Conservation (phyloP, 2,113 vertebrate species). For the Zingel zingel region DNA sequence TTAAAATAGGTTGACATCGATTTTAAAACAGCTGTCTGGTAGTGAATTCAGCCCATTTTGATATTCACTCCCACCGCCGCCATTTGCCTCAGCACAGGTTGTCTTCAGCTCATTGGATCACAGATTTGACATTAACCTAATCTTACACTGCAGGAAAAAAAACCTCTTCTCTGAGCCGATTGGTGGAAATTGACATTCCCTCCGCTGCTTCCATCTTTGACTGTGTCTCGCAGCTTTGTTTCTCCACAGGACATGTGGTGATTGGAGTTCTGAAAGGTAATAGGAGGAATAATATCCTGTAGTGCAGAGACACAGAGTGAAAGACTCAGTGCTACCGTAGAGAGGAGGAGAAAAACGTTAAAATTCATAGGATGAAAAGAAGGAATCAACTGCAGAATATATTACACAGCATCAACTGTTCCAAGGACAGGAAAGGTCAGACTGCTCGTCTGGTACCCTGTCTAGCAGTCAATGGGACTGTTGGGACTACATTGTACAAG, state of each 20-base stretch:
- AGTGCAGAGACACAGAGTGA: constrained; percentile 52
- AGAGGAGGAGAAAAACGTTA: constrained; percentile 67
- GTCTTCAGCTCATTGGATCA: constrained; percentile 39
- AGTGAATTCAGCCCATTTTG: constrained; percentile 27
- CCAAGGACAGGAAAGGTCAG: constrained; percentile 80
- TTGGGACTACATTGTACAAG: constrained; percentile 40
- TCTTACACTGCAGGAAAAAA: constrained; percentile 51
- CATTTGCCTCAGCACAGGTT: constrained; percentile 33
- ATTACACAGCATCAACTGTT: constrained; percentile 71
- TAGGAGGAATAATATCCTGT: constrained; percentile 75
- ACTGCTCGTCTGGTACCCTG: constrained; percentile 61
- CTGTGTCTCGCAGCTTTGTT: constrained; percentile 66
- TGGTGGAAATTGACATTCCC: constrained; percentile 77
- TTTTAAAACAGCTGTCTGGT: constrained; percentile 41
- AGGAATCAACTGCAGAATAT: constrained; percentile 78
- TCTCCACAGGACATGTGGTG: constrained; percentile 71
- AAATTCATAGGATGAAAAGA: constrained; percentile 80
- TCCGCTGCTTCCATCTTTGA: constrained; percentile 51
- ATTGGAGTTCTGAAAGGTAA: constrained; percentile 79
- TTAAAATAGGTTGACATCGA: constrained; percentile 34
- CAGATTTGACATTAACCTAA: constrained; percentile 67
- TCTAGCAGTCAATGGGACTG: constrained; percentile 48
- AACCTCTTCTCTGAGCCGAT: constrained; percentile 40
- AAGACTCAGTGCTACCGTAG: constrained; percentile 35
- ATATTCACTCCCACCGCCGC: constrained; percentile 9